phyloP scores from a whole-genome alignment of 1,140 invertebrate species.

The Drosophila repletoides region DNA sequence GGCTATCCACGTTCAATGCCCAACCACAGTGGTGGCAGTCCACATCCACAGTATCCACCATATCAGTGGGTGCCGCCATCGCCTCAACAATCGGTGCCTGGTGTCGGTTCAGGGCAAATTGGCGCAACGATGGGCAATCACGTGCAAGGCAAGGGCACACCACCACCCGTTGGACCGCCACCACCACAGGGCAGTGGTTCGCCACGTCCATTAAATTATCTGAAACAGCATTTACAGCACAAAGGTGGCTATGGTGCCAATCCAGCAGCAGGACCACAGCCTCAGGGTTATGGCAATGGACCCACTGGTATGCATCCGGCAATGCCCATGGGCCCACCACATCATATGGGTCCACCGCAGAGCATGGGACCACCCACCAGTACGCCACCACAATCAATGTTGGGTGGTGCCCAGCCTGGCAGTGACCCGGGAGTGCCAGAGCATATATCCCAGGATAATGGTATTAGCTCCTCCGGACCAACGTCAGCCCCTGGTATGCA shows the following conservation, averaged over 20 bases:
- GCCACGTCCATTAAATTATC: slow-evolving; percentile 84
- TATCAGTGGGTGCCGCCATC: slow-evolving; percentile 83
- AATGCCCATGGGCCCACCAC: slow-evolving; percentile 84
- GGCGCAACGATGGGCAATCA: slow-evolving; percentile 75
- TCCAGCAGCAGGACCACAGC: slow-evolving; percentile 85
- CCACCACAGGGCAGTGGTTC: slow-evolving; percentile 69
- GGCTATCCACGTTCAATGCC: slow-evolving; percentile 84
- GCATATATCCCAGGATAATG: slow-evolving; percentile 81
- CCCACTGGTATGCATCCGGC: slow-evolving; percentile 80
- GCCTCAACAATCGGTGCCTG: slow-evolving; percentile 71
- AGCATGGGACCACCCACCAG: slow-evolving; percentile 84
- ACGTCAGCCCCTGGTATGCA: slow-evolving; percentile 82
- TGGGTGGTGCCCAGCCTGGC: slow-evolving; percentile 55
- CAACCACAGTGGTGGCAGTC: slow-evolving; percentile 83
- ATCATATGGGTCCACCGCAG: slow-evolving; percentile 85
- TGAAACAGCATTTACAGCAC: slow-evolving; percentile 88
- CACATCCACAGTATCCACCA: slow-evolving; percentile 83
- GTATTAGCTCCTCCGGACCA: slow-evolving; percentile 81
- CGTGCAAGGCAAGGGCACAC: slow-evolving; percentile 78
- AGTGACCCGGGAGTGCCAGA: slow-evolving; percentile 72
- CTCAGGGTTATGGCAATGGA: slow-evolving; percentile 84
- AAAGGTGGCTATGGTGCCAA: slow-evolving; percentile 85
- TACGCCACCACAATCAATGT: slow-evolving; percentile 72
- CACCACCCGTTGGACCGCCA: slow-evolving; percentile 67
- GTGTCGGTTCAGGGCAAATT: slow-evolving; percentile 53